Evolutionary conservation across 2,797 vertebrate genomes (phyloP).

Genomic region (Falco rusticolus): DNA sequence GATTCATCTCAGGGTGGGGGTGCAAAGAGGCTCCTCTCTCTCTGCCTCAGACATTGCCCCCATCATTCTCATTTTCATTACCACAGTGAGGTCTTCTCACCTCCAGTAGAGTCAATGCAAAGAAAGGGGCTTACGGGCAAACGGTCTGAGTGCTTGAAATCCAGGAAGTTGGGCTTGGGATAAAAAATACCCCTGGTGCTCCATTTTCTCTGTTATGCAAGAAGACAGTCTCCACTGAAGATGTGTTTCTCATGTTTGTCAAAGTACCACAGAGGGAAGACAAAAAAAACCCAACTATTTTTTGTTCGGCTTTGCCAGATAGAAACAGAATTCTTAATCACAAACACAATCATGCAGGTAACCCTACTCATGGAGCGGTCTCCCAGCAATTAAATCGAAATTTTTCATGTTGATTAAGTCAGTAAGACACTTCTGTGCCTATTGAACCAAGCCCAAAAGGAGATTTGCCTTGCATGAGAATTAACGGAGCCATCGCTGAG

Average conservation of each 20-base stretch:
- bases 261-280: neutral
- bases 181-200: neutral
- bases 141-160: neutral
- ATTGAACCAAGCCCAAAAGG: neutral
- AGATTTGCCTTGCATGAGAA: neutral
- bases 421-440: neutral
- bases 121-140: neutral
- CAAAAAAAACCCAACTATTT: neutral
- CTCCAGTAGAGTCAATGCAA: neutral
- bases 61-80: neutral
- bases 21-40: neutral
- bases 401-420: neutral
- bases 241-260: neutral
- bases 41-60: neutral
- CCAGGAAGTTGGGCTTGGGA: neutral
- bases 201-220: neutral
- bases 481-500: neutral
- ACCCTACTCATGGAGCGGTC: neutral
- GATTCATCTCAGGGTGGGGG: neutral
- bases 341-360: neutral
- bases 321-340: slow-evolving; percentile 28
- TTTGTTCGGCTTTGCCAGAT: neutral
- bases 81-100: neutral
- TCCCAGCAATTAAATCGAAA: neutral
- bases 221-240: neutral